A percentile compares a stretch with the other conserved stretches of the same genome.
Evolutionary conservation across 2,888 invertebrate genomes (phyloP).

Genomic region (Imbricaverruca yamaguchii): DNA sequence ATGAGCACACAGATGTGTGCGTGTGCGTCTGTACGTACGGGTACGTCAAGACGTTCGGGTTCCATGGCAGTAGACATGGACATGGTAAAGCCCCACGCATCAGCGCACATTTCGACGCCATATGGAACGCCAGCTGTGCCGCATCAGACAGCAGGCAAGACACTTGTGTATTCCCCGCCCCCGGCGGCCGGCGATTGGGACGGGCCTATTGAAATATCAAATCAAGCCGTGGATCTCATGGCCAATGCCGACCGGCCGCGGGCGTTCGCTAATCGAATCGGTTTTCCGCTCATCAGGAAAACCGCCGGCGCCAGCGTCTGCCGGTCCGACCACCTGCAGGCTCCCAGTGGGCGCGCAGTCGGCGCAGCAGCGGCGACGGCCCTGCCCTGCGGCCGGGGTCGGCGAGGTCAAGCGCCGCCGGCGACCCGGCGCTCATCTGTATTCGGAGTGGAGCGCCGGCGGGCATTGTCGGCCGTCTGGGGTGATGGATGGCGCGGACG

Average conservation of each 20-base stretch:
- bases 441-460: neutral
- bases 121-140: too few relatives aligned
- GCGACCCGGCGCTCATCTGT: neutral
- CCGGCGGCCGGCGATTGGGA: neutral
- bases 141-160: too few relatives aligned
- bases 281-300: neutral
- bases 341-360: too few relatives aligned
- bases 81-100: too few relatives aligned
- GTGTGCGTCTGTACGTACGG: too few relatives aligned
- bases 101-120: too few relatives aligned
- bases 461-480: neutral
- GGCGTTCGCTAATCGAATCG: neutral
- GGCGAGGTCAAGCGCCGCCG: neutral
- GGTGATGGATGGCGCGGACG: too few relatives aligned
- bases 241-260: neutral
- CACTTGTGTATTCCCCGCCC: too few relatives aligned
- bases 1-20: too few relatives aligned
- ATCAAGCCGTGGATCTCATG: neutral
- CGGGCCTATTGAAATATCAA: neutral
- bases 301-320: neutral
- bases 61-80: too few relatives aligned
- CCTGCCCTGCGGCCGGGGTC: neutral
- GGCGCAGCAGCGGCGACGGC: neutral
- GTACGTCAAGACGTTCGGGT: too few relatives aligned
- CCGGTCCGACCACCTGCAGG: too few relatives aligned